Base-by-base conservation (phyloP, 2,888 invertebrate genomes). In the Aleiodes alternator region DNA sequence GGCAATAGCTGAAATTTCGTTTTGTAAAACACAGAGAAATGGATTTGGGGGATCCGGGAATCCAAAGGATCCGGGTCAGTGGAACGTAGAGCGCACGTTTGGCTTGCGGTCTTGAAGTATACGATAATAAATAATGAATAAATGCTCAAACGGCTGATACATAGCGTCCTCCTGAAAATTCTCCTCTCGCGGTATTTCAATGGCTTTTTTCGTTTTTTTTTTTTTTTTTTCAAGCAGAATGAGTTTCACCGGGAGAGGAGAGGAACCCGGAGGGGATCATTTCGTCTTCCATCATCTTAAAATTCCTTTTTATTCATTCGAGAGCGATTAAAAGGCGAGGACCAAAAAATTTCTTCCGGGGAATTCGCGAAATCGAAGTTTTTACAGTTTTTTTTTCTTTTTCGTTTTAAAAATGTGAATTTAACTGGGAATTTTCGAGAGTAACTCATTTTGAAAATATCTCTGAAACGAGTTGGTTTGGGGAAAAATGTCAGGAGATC, bases 101-200 rank as follows among this genome's bases (percentile, higher is more conserved):
- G 76, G 80, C 80, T 77, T 73, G 73, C 72, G 80, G 80, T 77
- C 55, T 70, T 51, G 66, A 23, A 57, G 77, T 76, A 43, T 43
- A 79, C 75, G 74, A 76, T 80, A 80, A 81, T 81, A 79, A 79
- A 81, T 79, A 78, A 80, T 72, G 74, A 79, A 80, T 80, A 79
- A 80, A 72, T 48, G 64, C 11, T 48, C 48, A 23, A 43, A 5
- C 64, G 43, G 64, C 64, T 43, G 64, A 64, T 64, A 64, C 64
- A 64, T 12, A 43, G 64, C 16, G 59, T 73, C 68, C 75, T 31
- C 61, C 38, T 50, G 64, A 75, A 23, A 23, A 43, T 43, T 75
- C 69, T 43, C 31, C 16, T 51, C 69, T 56, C 66, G 55, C 38
- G 57, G 57, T 72, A 75, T 75, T 75, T 75, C 66, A 34, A 72